Percentiles rank a stretch among this genome's conserved stretches.
These are phyloP conservation scores for Molorchus minor DNA, from an alignment of 2,888 invertebrate species.

Conservation along the genomic window DNA sequence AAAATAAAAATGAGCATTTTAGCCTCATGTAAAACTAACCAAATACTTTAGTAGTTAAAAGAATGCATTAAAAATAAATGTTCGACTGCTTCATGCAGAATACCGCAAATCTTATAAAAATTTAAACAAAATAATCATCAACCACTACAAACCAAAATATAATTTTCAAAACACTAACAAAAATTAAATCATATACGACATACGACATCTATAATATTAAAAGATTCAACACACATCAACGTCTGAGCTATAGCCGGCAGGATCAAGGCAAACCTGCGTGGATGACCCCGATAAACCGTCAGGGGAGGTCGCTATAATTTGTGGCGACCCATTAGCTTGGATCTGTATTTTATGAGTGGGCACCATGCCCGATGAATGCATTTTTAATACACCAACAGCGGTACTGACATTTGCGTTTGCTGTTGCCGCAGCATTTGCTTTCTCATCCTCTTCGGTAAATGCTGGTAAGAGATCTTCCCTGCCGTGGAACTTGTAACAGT, in stretches of 20 bases:
- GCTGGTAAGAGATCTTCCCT: slow-evolving; percentile 94
- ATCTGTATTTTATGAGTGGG: slow-evolving; percentile 64
- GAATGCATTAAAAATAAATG: too few relatives aligned
- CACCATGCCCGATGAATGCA: slow-evolving; percentile 63
- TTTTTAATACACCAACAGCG: slow-evolving; percentile 65
- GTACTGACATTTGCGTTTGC: slow-evolving; percentile 63
- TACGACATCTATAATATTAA: slow-evolving; percentile 20
- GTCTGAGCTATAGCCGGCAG: slow-evolving; percentile 74
- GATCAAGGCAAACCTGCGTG: slow-evolving; percentile 82
- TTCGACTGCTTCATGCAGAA: slow-evolving; percentile 6
- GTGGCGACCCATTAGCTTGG: slow-evolving; percentile 65
- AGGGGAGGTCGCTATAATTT: slow-evolving; percentile 65
- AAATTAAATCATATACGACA: slow-evolving; percentile 26
- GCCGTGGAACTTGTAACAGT: slow-evolving; percentile 98
- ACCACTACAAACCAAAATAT: slow-evolving; percentile 27
- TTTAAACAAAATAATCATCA: neutral
- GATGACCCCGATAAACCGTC: slow-evolving; percentile 63
- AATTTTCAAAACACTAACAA: slow-evolving; percentile 44
- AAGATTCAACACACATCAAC: slow-evolving; percentile 72
- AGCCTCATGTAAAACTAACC: too few relatives aligned
- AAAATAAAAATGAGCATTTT: too few relatives aligned
- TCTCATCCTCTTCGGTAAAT: slow-evolving; percentile 91
- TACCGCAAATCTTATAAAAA: neutral
- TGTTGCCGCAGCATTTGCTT: slow-evolving; percentile 71
- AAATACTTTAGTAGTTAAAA: too few relatives aligned